phyloP scores from a whole-genome alignment of 2,888 invertebrate species.

The Chydorus sphaericus region DNA sequence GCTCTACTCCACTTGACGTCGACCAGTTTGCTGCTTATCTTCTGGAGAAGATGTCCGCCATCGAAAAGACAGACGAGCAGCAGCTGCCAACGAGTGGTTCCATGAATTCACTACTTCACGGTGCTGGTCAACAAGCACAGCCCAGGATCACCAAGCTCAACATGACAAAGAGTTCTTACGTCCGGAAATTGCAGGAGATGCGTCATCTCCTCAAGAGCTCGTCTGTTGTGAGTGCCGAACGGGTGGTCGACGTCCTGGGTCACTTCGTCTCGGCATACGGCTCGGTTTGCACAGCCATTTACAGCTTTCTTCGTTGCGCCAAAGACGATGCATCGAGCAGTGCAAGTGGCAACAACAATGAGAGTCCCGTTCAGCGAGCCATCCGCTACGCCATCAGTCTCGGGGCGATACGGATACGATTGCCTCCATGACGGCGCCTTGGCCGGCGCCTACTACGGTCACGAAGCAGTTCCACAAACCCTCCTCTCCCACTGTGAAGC shows the following conservation, averaged over 20 bases:
- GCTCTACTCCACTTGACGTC: constrained; percentile 33
- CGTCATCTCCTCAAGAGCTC: constrained; percentile 35
- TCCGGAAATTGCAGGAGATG: constrained; percentile 37
- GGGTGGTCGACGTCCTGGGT: constrained; percentile 41
- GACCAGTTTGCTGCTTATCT: constrained; percentile 36
- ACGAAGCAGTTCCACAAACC: constrained; percentile 35
- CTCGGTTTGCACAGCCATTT: constrained; percentile 58
- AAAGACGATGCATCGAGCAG: constrained; percentile 28
- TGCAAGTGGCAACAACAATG: background rate
- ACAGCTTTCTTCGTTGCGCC: constrained; percentile 44
- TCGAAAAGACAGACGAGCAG: constrained; percentile 35
- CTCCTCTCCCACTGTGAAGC: constrained; percentile 45
- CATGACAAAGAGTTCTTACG: constrained; percentile 30
- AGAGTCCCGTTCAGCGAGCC: constrained; percentile 33
- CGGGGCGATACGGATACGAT: constrained; percentile 68
- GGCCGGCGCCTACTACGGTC: constrained; percentile 50
- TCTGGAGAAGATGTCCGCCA: constrained; percentile 27
- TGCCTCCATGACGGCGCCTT: constrained; percentile 45
- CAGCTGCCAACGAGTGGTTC: constrained; percentile 23
- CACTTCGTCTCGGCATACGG: constrained; percentile 45
- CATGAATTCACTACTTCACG: background rate
- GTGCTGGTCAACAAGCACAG: background rate
- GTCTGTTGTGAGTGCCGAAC: constrained; percentile 28
- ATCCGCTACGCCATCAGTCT: constrained; percentile 52
- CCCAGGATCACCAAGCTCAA: constrained; percentile 21